Percentiles rank a stretch among this genome's conserved stretches.
Evolutionary conservation across 2,888 invertebrate genomes (phyloP).

Genomic region (Piscicola geometra): DNA sequence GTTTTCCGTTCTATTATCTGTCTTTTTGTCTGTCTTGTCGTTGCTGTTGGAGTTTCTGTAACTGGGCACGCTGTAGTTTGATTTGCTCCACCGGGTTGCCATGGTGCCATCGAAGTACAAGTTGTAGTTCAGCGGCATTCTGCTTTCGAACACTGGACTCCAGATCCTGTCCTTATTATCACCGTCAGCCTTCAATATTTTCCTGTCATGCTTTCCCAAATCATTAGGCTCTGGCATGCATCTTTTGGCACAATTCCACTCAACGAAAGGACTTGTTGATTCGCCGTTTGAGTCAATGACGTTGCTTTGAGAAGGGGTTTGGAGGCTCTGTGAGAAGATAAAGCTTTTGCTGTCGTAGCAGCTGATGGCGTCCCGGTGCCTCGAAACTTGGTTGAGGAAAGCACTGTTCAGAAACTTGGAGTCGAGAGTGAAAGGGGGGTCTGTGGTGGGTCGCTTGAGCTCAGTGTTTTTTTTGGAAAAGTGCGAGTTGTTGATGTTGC

Average conservation of each 20-base stretch:
- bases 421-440: neutral
- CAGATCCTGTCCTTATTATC: neutral
- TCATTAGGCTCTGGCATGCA: neutral
- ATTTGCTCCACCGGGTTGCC: neutral
- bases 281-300: too few species aligned
- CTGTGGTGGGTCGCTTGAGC: constrained; percentile 3
- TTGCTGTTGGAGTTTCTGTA: neutral
- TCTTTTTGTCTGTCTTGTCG: neutral
- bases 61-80: neutral
- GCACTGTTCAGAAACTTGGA: neutral
- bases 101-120: neutral
- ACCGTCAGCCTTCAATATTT: neutral
- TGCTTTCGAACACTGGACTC: constrained; percentile 5
- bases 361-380: neutral
- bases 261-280: neutral
- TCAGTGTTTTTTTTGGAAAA: too few species aligned
- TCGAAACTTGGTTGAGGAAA: neutral
- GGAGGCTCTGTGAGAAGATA: neutral
- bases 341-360: neutral
- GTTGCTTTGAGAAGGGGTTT: neutral
- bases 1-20: neutral
- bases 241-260: neutral
- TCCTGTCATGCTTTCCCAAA: neutral
- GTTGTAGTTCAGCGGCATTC: neutral
- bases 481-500: too few species aligned